phyloP scores from a whole-genome alignment of 2,797 vertebrate species.

The Cossypha niveicapilla region DNA sequence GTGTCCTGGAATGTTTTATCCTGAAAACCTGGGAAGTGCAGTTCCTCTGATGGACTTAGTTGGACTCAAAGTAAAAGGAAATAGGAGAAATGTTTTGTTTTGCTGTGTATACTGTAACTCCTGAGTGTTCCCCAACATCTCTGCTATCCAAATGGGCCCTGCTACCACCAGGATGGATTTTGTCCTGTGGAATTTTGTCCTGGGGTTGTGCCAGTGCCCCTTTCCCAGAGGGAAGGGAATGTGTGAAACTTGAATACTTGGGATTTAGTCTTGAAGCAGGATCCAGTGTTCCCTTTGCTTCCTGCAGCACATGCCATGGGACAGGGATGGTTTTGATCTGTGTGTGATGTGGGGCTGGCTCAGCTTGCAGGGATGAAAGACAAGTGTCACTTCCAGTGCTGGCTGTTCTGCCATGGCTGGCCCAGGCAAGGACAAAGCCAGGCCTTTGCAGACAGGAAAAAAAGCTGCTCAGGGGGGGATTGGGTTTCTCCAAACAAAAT shows the following conservation, averaged over 20 bases:
- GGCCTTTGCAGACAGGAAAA: slow-evolving; percentile 9
- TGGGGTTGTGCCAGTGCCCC: neutral
- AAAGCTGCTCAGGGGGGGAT: neutral
- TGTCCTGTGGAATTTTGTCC: neutral
- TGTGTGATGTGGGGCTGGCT: neutral
- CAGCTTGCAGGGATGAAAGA: slow-evolving; percentile 19
- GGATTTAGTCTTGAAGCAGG: neutral
- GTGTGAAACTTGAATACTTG: neutral
- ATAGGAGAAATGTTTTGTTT: neutral
- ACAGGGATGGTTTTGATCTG: neutral
- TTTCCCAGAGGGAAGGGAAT: neutral
- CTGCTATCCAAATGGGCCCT: rapidly evolving
- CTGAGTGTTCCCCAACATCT: neutral
- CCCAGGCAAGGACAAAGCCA: neutral
- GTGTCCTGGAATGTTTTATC: neutral
- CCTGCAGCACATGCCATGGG: neutral
- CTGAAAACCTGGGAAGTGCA: neutral
- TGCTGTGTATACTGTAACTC: neutral
- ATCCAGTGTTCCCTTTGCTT: slow-evolving; percentile 7
- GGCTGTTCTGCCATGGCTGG: neutral
- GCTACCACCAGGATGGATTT: neutral
- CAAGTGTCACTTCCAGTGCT: neutral
- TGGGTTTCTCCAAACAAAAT: slow-evolving; percentile 51
- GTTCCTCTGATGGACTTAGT: neutral
- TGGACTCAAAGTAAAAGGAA: neutral